A percentile compares a stretch with the other conserved stretches of the same genome.
phyloP scores from a whole-genome alignment of 2,888 invertebrate genomes.

The Lasioglossum leucozonium region DNA sequence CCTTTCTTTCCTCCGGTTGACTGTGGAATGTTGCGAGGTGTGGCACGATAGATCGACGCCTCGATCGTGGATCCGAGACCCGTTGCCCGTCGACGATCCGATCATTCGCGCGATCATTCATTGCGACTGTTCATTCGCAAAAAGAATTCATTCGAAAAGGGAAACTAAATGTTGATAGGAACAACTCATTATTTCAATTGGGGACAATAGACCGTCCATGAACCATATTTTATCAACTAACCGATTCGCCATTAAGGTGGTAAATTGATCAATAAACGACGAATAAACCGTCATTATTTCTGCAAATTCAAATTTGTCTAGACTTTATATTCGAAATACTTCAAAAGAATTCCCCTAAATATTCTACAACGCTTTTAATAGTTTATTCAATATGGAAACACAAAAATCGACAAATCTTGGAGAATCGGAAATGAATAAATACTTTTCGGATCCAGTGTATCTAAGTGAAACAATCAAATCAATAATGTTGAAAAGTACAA shows the following conservation, averaged over 20 bases:
- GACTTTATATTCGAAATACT: not conserved
- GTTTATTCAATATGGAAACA: too few species aligned
- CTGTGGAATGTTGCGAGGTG: constrained; percentile 54
- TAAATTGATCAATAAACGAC: not conserved
- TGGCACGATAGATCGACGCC: constrained; percentile 19
- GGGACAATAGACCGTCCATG: constrained; percentile 35
- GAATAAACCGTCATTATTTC: not conserved
- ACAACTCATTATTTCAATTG: not conserved
- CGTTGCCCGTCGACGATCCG: constrained; percentile 34
- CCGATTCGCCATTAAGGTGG: not conserved
- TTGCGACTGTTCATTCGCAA: not conserved
- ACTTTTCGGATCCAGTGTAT: not conserved
- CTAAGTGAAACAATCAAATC: not conserved
- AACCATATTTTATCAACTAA: not conserved
- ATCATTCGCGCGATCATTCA: not conserved
- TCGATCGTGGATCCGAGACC: constrained; percentile 21
- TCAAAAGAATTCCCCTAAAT: too few species aligned
- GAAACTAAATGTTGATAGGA: too few species aligned
- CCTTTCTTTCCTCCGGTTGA: constrained; percentile 37
- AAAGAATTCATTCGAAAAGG: too few species aligned
- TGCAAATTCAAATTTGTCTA: not conserved
- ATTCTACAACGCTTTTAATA: too few species aligned
- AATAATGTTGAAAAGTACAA: not conserved
- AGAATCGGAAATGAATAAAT: not conserved
- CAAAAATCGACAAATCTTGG: too few species aligned